Conservation (phyloP, 2,888 invertebrate species). For the Dorcus parallelipipedus region DNA sequence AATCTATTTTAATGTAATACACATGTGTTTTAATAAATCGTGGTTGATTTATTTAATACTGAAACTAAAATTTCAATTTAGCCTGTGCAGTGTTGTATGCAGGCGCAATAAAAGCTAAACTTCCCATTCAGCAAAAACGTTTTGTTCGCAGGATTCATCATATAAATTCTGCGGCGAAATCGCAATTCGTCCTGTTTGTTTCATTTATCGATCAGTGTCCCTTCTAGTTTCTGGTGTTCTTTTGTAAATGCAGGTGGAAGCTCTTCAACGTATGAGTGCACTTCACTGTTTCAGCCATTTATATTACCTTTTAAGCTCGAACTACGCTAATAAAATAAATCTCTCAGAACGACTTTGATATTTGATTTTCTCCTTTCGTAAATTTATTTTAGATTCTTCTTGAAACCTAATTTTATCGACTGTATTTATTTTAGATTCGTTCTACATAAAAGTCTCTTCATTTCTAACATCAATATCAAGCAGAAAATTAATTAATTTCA, state of each 20-base stretch:
- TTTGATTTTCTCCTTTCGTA: no score
- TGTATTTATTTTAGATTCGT: no score
- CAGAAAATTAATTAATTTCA: no score
- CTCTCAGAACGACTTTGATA: background rate
- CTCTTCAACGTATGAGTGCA: slow-evolving; percentile 12
- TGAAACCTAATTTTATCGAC: no score
- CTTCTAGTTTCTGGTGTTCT: slow-evolving; percentile 6
- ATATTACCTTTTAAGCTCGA: slow-evolving; percentile 7
- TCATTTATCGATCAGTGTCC: background rate
- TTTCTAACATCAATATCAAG: no score
- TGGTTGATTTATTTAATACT: no score
- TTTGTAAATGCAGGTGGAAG: slow-evolving; percentile 4
- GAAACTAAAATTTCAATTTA: no score
- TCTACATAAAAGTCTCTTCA: no score
- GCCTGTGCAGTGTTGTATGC: background rate
- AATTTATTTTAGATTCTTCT: no score
- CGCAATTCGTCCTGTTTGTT: background rate
- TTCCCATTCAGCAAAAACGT: background rate
- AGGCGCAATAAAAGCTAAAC: background rate
- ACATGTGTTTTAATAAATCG: no score
- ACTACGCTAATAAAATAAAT: background rate
- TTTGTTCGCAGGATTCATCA: slow-evolving; percentile 6
- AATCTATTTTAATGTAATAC: no score
- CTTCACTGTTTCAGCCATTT: slow-evolving; percentile 12
- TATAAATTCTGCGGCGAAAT: slow-evolving; percentile 7